Percentiles rank a stretch among this genome's conserved stretches.
phyloP scores from a whole-genome alignment of 2,113 vertebrate species.

The Daphoenositta chrysoptera region DNA sequence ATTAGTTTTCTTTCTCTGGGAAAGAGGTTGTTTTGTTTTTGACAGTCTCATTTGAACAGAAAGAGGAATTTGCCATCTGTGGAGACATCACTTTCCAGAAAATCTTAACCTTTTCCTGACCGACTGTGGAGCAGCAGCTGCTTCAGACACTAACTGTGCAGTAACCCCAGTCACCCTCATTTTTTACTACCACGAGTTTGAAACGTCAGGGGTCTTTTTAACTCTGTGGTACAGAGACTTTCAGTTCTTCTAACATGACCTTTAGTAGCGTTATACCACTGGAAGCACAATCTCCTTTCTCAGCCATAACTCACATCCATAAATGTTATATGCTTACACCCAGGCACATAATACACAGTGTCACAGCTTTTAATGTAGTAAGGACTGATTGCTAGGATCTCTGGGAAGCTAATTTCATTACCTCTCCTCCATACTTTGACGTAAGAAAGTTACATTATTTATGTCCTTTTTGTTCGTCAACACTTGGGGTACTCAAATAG shows the following conservation, averaged over 20 bases:
- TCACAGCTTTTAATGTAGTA: background rate
- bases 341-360: background rate
- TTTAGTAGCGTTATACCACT: background rate
- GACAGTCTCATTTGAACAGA: conserved; percentile 46
- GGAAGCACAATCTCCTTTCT: background rate
- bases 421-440: background rate
- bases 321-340: background rate
- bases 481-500: background rate
- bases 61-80: conserved; percentile 59
- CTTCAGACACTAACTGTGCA: background rate
- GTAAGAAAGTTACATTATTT: background rate
- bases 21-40: conserved; percentile 44
- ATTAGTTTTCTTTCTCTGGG: conserved; percentile 48
- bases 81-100: conserved; percentile 39
- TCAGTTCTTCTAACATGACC: background rate
- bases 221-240: background rate
- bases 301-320: background rate
- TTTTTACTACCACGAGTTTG: background rate
- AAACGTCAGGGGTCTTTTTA: background rate
- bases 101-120: conserved; percentile 51
- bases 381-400: background rate
- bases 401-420: background rate
- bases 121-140: background rate
- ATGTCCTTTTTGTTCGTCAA: background rate
- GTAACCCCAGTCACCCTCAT: background rate